These are phyloP conservation scores for Rana temporaria DNA, from an alignment of 2,113 vertebrate genomes.

Conservation along the genomic window DNA sequence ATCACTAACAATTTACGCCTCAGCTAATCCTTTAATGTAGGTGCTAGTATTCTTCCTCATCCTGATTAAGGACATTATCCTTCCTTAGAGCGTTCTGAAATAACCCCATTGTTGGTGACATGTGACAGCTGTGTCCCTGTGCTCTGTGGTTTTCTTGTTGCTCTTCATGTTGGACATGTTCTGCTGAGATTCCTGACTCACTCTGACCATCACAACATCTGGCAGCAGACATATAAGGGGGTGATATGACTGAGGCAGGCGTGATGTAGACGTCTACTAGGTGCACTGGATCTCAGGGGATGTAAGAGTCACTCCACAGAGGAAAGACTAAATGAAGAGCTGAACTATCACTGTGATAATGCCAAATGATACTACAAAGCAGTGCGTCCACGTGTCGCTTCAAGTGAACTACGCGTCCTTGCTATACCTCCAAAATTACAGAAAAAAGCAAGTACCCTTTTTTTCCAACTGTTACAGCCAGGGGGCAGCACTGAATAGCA, in stretches of 20 bases:
- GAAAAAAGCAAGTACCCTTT: slow-evolving; percentile 30
- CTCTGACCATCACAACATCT: slow-evolving; percentile 21
- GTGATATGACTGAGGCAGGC: slow-evolving; percentile 4
- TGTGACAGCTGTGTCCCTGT: slow-evolving; percentile 52
- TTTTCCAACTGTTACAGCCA: not conserved
- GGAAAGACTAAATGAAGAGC: not conserved
- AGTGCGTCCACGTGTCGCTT: not conserved
- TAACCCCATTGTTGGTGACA: slow-evolving; percentile 19
- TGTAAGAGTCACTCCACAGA: not conserved
- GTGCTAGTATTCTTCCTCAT: slow-evolving; percentile 23
- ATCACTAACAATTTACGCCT: not conserved
- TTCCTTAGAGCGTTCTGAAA: slow-evolving; percentile 18
- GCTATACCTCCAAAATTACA: not conserved
- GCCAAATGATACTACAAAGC: not conserved
- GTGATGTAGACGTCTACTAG: not conserved
- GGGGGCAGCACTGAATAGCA: not conserved
- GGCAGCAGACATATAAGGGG: not conserved
- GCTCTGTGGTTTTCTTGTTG: slow-evolving; percentile 39
- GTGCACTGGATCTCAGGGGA: not conserved
- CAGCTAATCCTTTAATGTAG: slow-evolving; percentile 2
- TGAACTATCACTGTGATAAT: not conserved
- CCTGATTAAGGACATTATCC: slow-evolving; percentile 50
- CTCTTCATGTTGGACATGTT: not conserved
- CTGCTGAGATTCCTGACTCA: slow-evolving; percentile 5
- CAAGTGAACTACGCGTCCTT: not conserved